phyloP scores from a whole-genome alignment of 2,113 vertebrate genomes.

The Anser brachyrhynchus region DNA sequence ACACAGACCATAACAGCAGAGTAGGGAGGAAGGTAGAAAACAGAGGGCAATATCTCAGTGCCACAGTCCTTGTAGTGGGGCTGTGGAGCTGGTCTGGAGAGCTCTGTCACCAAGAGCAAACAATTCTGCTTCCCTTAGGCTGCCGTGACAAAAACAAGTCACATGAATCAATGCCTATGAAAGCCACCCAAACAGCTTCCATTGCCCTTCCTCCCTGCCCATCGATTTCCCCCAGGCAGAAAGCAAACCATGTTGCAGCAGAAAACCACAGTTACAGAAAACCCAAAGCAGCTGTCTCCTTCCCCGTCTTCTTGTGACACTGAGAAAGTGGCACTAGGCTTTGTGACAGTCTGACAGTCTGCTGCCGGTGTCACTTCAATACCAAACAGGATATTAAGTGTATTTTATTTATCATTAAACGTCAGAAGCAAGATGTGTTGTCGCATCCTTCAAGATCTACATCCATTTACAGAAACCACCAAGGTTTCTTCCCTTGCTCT shows the following conservation, averaged over 20 bases:
- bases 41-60: background rate
- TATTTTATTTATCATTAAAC: background rate
- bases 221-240: background rate
- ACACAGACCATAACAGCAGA: rapidly evolving
- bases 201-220: background rate
- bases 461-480: slow-evolving; percentile 9
- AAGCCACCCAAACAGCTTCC: background rate
- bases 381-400: background rate
- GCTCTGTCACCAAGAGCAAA: background rate
- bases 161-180: background rate
- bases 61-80: rapidly evolving
- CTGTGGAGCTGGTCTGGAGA: background rate
- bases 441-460: background rate
- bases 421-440: background rate
- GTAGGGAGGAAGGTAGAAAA: background rate
- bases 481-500: background rate
- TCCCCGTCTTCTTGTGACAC: background rate
- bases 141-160: background rate
- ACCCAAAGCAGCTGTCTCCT: background rate
- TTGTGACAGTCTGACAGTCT: background rate
- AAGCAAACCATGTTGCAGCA: background rate
- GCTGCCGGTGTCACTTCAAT: background rate
- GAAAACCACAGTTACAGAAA: background rate
- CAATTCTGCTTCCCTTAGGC: background rate
- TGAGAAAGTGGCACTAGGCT: background rate